Evolutionary conservation across 2,797 vertebrate species (phyloP), one percentile per base, ranked within the genome.

Genomic region (Orestias chungarensis): DNA sequence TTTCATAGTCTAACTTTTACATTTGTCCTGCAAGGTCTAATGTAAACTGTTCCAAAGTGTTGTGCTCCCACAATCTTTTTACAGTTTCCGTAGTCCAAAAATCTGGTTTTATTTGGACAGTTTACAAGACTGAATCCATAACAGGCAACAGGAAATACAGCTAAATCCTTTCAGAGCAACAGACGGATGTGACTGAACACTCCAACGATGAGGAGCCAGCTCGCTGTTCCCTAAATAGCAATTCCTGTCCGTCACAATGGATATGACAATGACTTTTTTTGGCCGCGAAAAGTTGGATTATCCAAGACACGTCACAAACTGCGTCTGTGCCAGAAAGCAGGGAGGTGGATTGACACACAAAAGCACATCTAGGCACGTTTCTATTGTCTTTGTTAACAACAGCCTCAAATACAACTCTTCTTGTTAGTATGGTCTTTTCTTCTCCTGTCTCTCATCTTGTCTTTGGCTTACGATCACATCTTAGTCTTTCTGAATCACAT

Each of bases 311-410:
- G 81, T 92, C 89, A 91, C 81, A 72, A 76, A 40, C 68, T 78
- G 68, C 64, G 68, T 82, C 73, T 68, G 40, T 84, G 83, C 89
- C 87, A 88, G 82, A 75, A 79, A 85, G 78, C n/a, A 81, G 71
- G 5, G 82, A 92, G 82, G 86, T 64, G 46, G 73, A 66, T 74
- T 92, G 87, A 91, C 44, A 90, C 87, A 91, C 47, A 64, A 20
- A 18, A 18, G 17, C 52, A 66, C 78, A 61, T 79, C 38, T 71
- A 76, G 80, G 71, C 73, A 71, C 17, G 69, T 55, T 64, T 70
- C 55, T 74, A 88, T 88, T 87, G 74, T 88, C 86, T 66, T 42
- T 44, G 54, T 66, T 57, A 52, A 66, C 62, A 72, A 66, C 70
- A 71, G 81, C 75, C 64, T 72, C 14, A 62, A 71, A 61, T 50